Conservation (phyloP, 2,113 vertebrate species). For the Brachirus orientalis region DNA sequence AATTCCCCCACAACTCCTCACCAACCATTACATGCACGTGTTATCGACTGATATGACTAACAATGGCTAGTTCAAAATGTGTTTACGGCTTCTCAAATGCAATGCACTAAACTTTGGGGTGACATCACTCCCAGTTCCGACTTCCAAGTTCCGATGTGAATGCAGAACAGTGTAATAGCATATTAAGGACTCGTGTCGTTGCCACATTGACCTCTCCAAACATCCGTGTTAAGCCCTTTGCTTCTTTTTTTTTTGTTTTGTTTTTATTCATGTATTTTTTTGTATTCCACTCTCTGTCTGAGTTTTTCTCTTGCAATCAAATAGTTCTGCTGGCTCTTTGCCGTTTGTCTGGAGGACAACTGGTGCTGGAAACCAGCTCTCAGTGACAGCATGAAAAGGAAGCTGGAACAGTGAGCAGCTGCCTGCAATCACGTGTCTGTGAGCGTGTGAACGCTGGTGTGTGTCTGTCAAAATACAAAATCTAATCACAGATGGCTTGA, state of each 20-base stretch:
- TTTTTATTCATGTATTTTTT: conserved; percentile 10
- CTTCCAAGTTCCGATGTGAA: no score
- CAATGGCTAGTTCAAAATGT: no score
- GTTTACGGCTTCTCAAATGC: no score
- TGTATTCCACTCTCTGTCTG: background rate
- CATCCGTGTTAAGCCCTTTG: background rate
- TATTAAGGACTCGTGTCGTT: no score
- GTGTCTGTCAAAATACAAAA: conserved; percentile 44
- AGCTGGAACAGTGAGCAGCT: conserved; percentile 52
- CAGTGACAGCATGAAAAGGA: conserved; percentile 48
- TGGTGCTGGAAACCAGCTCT: conserved; percentile 68
- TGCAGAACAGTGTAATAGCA: no score
- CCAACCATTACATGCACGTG: no score
- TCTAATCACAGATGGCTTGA: conserved; percentile 67
- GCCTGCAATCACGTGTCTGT: conserved; percentile 25
- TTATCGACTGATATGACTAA: no score
- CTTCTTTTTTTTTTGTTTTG: background rate
- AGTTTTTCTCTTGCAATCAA: conserved; percentile 23
- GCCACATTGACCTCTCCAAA: conserved; percentile 1
- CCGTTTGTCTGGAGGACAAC: conserved; percentile 45
- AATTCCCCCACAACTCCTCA: no score
- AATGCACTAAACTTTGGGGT: no score
- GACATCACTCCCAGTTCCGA: no score
- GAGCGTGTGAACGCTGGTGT: conserved; percentile 4
- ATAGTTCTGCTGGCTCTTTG: conserved; percentile 29